Evolutionary conservation across 2,888 invertebrate genomes (phyloP).

Genomic region (Dastarcus helophoroides): DNA sequence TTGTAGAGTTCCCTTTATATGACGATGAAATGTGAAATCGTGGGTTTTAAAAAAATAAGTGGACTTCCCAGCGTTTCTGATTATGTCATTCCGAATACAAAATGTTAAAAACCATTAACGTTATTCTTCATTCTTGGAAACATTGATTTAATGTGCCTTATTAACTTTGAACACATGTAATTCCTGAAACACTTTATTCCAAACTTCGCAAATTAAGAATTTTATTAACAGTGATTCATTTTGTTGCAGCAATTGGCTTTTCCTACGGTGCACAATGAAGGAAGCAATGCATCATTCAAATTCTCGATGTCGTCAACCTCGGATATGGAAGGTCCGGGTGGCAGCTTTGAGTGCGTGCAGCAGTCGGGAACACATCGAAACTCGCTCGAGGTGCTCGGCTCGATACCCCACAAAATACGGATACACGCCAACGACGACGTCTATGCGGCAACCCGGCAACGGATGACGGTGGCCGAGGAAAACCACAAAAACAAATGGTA

Average conservation of each 20-base stretch:
- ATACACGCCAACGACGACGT: conserved; percentile 93
- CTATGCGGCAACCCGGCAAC: conserved; percentile 82
- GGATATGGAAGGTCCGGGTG: conserved; percentile 73
- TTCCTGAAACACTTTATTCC: too few species aligned
- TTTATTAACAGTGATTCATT: too few species aligned
- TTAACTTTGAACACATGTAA: too few species aligned
- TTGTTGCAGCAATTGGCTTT: conserved; percentile 62
- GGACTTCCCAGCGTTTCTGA: too few species aligned
- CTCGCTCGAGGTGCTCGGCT: conserved; percentile 71
- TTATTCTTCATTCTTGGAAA: too few species aligned
- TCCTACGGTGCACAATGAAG: conserved; percentile 47
- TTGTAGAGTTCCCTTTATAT: too few species aligned
- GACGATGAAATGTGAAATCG: too few species aligned
- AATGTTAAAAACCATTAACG: too few species aligned
- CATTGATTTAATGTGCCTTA: too few species aligned
- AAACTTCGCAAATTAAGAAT: too few species aligned
- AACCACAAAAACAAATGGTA: conserved; percentile 89
- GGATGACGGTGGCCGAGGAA: conserved; percentile 86
- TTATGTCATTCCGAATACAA: too few species aligned
- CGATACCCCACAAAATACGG: conserved; percentile 78
- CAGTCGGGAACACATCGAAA: conserved; percentile 39
- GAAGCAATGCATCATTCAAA: conserved; percentile 52
- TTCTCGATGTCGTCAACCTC: conserved; percentile 68
- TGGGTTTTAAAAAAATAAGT: too few species aligned
- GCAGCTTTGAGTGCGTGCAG: conserved; percentile 88